Percentiles rank a stretch among this genome's conserved stretches.
Conservation (phyloP, 2,113 vertebrate genomes). For the Oxyruncus cristatus region DNA sequence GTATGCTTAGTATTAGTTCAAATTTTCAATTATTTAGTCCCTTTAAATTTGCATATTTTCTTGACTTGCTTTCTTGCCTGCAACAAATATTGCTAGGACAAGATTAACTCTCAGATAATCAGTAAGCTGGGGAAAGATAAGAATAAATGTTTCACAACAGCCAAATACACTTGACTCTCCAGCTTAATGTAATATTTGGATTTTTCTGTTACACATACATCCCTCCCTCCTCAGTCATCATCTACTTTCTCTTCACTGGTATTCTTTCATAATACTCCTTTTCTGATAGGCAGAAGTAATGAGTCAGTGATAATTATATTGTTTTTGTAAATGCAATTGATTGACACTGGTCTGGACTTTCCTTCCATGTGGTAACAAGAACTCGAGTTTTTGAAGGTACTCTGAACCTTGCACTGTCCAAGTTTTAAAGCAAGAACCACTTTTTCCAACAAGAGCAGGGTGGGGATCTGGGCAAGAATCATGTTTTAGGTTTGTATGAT, state of each 20-base stretch:
- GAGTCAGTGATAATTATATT: not conserved
- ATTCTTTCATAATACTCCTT: not conserved
- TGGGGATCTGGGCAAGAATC: not conserved
- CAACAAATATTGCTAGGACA: not conserved
- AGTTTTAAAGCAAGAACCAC: not conserved
- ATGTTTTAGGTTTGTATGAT: not conserved
- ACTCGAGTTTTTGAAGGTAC: not conserved
- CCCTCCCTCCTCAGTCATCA: constrained; percentile 32
- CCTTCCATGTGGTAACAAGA: not conserved
- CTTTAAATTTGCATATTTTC: not conserved
- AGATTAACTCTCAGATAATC: not conserved
- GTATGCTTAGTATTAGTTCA: not conserved
- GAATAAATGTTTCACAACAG: not conserved
- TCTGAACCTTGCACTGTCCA: not conserved
- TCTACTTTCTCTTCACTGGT: constrained; percentile 11
- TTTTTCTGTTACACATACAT: not conserved
- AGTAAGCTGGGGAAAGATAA: constrained; percentile 20
- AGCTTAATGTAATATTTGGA: not conserved
- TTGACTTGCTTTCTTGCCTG: not conserved
- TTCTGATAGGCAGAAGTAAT: not conserved
- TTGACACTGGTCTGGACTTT: not conserved
- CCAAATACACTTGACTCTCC: not conserved
- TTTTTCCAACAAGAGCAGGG: not conserved
- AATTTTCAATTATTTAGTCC: not conserved
- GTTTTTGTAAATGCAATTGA: not conserved